Percentiles rank a stretch among this genome's conserved stretches.
These are phyloP conservation scores for Drosophila dives DNA, from an alignment of 2,888 invertebrate species.

Conservation along the genomic window DNA sequence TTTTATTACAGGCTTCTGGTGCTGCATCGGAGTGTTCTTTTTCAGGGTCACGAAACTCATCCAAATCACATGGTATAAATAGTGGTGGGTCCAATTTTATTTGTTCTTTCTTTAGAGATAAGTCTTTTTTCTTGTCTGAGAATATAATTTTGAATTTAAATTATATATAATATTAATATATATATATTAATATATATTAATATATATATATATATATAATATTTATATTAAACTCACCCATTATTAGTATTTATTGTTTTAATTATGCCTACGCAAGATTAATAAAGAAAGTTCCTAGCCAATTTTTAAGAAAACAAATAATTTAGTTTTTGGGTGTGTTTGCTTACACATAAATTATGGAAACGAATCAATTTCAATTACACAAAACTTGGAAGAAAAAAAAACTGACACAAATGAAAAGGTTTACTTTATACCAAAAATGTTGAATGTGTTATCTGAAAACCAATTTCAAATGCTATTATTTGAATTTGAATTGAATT, in stretches of 20 bases:
- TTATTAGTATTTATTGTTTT: background rate
- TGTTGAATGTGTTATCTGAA: background rate
- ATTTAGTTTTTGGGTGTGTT: slow-evolving; percentile 10
- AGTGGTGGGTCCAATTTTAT: slow-evolving; percentile 59
- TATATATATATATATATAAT: too few relatives aligned
- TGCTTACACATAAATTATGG: background rate
- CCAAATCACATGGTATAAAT: slow-evolving; percentile 61
- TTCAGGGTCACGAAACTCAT: slow-evolving; percentile 33
- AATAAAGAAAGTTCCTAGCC: background rate
- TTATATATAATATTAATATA: too few relatives aligned
- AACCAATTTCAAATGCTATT: too few relatives aligned
- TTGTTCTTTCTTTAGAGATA: background rate
- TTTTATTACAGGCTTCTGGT: slow-evolving; percentile 56
- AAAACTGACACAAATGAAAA: background rate
- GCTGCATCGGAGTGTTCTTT: slow-evolving; percentile 5
- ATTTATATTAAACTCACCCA: slow-evolving; percentile 18
- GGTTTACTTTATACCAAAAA: background rate
- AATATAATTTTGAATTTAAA: accelerated
- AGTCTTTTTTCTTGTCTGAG: background rate
- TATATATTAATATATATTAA: too few relatives aligned
- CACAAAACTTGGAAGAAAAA: background rate
- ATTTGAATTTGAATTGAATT: too few relatives aligned
- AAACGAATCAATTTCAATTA: background rate
- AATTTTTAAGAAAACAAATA: slow-evolving; percentile 1
- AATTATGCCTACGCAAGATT: background rate